phyloP scores from a whole-genome alignment of 2,113 vertebrate genomes.

The Malurus elegans region DNA sequence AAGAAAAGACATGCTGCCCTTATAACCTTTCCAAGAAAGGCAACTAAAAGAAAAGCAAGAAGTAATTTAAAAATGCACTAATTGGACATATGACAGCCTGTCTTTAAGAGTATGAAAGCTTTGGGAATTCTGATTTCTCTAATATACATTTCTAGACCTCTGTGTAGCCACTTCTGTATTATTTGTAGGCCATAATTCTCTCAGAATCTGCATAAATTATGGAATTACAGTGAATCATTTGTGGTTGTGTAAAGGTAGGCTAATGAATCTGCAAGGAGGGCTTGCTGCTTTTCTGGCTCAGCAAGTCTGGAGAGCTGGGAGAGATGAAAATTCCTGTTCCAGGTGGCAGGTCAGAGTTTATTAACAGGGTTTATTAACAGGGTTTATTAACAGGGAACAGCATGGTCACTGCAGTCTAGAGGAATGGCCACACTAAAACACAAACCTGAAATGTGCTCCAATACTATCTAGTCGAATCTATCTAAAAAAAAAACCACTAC shows the following conservation, averaged over 20 bases:
- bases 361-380: background rate
- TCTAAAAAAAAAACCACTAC: background rate
- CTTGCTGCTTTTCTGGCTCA: background rate
- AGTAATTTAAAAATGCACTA: background rate
- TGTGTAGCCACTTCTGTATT: background rate
- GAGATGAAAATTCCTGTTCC: background rate
- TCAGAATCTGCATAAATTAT: background rate
- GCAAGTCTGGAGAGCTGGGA: background rate
- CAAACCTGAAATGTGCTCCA: background rate
- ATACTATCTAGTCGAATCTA: background rate
- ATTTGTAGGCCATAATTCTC: background rate
- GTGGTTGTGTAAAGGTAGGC: background rate
- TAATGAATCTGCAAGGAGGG: background rate
- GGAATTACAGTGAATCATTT: background rate
- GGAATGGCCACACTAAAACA: background rate
- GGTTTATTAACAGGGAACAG: background rate
- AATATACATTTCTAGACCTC: background rate
- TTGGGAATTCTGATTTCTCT: background rate
- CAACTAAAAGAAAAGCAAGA: background rate
- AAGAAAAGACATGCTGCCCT: background rate
- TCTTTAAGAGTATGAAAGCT: background rate
- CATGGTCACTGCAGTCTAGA: background rate
- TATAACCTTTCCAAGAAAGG: background rate
- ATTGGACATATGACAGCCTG: background rate
- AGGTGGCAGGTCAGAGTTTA: background rate